These are phyloP conservation scores for Neosilurus mollespiculum DNA, from an alignment of 2,797 vertebrate species.

Conservation along the genomic window DNA sequence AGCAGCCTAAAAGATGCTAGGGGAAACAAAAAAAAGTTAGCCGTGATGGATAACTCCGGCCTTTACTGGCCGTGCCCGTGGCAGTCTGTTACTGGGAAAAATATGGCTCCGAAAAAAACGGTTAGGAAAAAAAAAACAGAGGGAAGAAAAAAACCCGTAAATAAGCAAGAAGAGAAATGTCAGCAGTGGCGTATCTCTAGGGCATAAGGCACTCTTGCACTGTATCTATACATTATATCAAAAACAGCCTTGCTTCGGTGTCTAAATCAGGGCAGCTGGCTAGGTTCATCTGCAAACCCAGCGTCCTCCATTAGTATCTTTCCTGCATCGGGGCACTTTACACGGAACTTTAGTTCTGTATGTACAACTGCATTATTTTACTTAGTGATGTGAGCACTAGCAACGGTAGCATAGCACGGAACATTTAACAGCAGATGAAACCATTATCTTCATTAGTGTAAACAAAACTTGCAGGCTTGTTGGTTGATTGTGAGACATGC, in stretches of 20 bases:
- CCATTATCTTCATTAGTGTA: conserved; percentile 28
- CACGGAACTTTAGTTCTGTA: conserved; percentile 51
- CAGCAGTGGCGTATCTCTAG: conserved; percentile 65
- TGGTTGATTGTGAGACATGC: background rate
- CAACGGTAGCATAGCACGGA: background rate
- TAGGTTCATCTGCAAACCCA: conserved; percentile 59
- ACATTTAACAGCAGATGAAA: background rate
- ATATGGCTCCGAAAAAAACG: conserved; percentile 45
- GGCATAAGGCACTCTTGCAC: conserved; percentile 49
- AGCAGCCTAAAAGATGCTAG: conserved; percentile 23
- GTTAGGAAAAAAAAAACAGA: conserved; percentile 35
- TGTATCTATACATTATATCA: conserved; percentile 62
- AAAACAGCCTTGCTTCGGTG: conserved; percentile 52
- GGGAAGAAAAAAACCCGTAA: conserved; percentile 48
- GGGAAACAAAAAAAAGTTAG: conserved; percentile 38
- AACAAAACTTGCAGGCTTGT: background rate
- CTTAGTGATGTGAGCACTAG: background rate
- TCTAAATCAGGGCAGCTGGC: conserved; percentile 68
- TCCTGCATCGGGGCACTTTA: conserved; percentile 62
- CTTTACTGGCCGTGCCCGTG: conserved; percentile 52
- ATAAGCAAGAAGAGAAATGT: conserved; percentile 74
- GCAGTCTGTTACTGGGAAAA: conserved; percentile 56
- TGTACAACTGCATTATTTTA: background rate
- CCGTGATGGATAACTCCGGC: conserved; percentile 61
- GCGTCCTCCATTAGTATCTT: conserved; percentile 67